Evolutionary conservation across 2,113 vertebrate species (phyloP).

Genomic region (Petromus typicus): DNA sequence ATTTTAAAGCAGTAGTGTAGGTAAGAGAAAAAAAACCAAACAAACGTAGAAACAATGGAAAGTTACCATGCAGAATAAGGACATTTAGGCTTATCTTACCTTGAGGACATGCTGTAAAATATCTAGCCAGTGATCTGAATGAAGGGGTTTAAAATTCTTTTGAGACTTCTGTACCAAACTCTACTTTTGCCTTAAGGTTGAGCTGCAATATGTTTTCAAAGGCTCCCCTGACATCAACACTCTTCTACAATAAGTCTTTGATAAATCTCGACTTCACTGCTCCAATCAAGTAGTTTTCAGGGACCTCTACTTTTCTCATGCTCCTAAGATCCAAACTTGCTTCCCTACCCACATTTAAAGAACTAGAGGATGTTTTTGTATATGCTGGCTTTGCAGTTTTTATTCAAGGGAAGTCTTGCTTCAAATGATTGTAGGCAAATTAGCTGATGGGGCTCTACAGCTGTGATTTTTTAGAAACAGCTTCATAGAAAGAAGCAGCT

Average conservation of each 20-base stretch:
- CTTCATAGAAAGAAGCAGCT: constrained; percentile 28
- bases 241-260: not conserved
- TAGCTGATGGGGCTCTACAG: constrained; percentile 53
- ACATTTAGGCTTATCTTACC: not conserved
- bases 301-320: not conserved
- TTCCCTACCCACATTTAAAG: not conserved
- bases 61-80: constrained; percentile 14
- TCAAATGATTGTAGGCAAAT: constrained; percentile 62
- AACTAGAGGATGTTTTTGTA: constrained; percentile 8
- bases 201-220: not conserved
- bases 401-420: constrained; percentile 55
- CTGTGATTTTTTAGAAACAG: constrained; percentile 63
- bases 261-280: not conserved
- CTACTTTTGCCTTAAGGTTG: constrained; percentile 25
- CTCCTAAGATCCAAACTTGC: not conserved
- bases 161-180: not conserved
- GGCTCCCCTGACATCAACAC: not conserved
- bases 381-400: constrained; percentile 49
- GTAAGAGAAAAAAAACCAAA: constrained; percentile 34
- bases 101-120: not conserved
- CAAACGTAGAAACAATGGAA: not conserved
- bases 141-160: not conserved
- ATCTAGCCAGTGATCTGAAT: constrained; percentile 6
- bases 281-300: not conserved
- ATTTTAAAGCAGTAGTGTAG: not conserved